Evolutionary conservation across 2,888 invertebrate genomes (phyloP).

Genomic region (Acrobasis repandana): DNA sequence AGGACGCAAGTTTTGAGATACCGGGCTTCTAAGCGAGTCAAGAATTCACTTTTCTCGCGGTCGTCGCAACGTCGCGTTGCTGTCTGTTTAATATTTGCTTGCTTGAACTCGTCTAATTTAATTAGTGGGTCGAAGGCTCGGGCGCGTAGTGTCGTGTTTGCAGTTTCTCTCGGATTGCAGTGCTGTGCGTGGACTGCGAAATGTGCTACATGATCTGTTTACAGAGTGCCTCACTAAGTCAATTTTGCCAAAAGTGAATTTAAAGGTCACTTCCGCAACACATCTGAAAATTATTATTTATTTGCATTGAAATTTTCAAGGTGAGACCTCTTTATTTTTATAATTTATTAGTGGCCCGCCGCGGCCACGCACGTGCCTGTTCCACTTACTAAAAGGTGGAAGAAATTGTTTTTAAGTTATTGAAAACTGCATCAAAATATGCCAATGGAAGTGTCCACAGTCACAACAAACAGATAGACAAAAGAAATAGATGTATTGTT

Average conservation of each 20-base stretch:
- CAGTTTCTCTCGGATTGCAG: slow-evolving; percentile 58
- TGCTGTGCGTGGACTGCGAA: slow-evolving; percentile 41
- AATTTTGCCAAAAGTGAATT: slow-evolving; percentile 1
- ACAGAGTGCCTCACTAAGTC: slow-evolving; percentile 11
- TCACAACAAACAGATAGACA: no score
- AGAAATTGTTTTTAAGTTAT: no score
- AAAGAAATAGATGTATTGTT: no score
- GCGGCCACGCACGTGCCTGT: no score
- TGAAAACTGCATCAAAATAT: background rate
- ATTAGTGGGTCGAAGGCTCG: slow-evolving; percentile 45
- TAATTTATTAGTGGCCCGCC: background rate
- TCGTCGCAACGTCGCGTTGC: slow-evolving; percentile 41
- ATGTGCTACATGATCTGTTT: slow-evolving; percentile 2
- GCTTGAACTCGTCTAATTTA: slow-evolving; percentile 50
- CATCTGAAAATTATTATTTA: background rate
- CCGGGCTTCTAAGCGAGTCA: slow-evolving; percentile 45
- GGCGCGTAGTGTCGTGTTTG: slow-evolving; percentile 41
- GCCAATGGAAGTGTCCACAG: no score
- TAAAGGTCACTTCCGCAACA: background rate
- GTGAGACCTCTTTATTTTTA: background rate
- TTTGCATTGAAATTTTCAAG: background rate
- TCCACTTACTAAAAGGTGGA: no score
- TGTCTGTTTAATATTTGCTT: slow-evolving; percentile 26
- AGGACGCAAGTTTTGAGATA: slow-evolving; percentile 51
- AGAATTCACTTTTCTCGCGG: slow-evolving; percentile 51